Conservation (phyloP, 2,888 invertebrate species). For the Cataglyphis rosenhaueri region DNA sequence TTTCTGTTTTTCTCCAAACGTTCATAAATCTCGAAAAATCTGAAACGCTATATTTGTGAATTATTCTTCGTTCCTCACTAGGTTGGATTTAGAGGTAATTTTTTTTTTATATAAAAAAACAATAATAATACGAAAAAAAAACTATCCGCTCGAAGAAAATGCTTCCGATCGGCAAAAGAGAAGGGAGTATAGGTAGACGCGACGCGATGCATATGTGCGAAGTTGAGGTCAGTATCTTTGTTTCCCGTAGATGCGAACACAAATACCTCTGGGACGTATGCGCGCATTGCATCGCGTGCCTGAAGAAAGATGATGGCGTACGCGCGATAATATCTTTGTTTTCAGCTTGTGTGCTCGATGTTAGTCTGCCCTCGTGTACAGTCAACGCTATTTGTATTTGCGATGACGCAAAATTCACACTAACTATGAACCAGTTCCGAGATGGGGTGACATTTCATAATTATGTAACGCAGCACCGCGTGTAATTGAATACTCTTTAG, state of each 20-base stretch:
- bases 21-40: conserved; percentile 13
- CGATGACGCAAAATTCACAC: conserved; percentile 44
- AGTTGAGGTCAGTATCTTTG: conserved; percentile 43
- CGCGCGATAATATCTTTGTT: conserved; percentile 47
- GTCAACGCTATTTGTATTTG: conserved; percentile 27
- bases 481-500: conserved; percentile 47
- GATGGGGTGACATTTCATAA: conserved; percentile 46
- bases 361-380: not conserved
- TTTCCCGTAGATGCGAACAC: not conserved
- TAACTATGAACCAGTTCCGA: conserved; percentile 41
- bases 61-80: conserved; percentile 39
- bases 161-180: conserved; percentile 30
- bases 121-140: conserved; percentile 37
- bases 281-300: conserved; percentile 33
- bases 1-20: not conserved
- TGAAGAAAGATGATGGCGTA: conserved; percentile 47
- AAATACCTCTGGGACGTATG: conserved; percentile 20
- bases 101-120: conserved; percentile 24
- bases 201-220: conserved; percentile 19
- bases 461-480: conserved; percentile 41
- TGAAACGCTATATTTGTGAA: not conserved
- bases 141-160: conserved; percentile 35
- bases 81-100: conserved; percentile 45
- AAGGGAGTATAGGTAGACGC: conserved; percentile 8
- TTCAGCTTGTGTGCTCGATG: conserved; percentile 24